Evolutionary conservation across 2,113 vertebrate genomes (phyloP).

Genomic region (Haemorhous mexicanus): DNA sequence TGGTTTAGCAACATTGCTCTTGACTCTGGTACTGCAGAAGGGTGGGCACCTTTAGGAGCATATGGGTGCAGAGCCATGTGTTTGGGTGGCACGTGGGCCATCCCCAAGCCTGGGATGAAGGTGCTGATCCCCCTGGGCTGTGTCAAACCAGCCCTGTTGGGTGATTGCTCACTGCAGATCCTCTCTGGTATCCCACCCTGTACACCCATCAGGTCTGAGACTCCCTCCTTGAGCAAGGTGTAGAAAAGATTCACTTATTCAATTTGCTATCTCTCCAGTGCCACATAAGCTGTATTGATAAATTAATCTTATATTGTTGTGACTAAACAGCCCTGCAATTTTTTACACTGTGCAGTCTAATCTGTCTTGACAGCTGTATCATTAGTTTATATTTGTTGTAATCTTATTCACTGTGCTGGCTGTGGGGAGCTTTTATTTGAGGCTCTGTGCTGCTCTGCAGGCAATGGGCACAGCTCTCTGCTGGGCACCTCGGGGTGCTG

Average conservation of each 20-base stretch:
- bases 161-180: not conserved
- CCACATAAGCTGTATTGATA: constrained; percentile 74
- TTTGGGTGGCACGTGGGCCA: rapidly evolving
- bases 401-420: constrained; percentile 58
- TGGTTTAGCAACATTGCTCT: not conserved
- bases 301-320: constrained; percentile 75
- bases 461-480: not conserved
- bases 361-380: constrained; percentile 70
- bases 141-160: not conserved
- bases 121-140: not conserved
- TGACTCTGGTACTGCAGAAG: not conserved
- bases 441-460: not conserved
- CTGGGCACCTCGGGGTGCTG: rapidly evolving
- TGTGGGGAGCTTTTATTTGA: not conserved
- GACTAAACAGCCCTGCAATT: constrained; percentile 71
- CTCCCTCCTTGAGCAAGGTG: constrained; percentile 19
- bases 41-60: not conserved
- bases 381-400: constrained; percentile 71
- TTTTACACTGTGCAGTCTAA: constrained; percentile 71
- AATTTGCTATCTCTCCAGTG: constrained; percentile 62
- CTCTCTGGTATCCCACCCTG: not conserved
- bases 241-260: constrained; percentile 50
- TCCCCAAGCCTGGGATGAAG: not conserved
- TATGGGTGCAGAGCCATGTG: rapidly evolving
- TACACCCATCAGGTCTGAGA: not conserved